Base-by-base conservation (phyloP, 2,113 vertebrate genomes). In the Myrmophylax atrothorax region DNA sequence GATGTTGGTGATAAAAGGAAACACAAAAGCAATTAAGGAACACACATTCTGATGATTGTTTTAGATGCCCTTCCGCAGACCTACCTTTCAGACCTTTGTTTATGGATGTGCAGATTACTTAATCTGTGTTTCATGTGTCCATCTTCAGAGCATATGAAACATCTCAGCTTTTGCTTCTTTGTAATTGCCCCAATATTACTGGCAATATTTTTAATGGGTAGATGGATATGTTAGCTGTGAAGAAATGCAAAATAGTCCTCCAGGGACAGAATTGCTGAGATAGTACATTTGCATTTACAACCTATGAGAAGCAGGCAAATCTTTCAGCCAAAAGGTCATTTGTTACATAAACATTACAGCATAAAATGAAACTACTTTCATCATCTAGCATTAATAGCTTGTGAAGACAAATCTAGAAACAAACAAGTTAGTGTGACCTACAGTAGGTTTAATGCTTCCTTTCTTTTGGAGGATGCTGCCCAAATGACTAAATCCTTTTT, bases 91-190 rank as follows among this genome's bases (percentile, higher is more conserved):
- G 42, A 78, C 26, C 24, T 55, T 64, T n/a, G 33, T 24, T 73
- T 29, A 47, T 0, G 0, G n/a, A 56, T 10, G 24, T 14, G 15
- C 16, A 73, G 26, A 49, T 31, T 33, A 72, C 16, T 68, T 74
- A 33, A 62, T 33, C 17, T 33, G 6, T 52, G 7, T 44, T 86
- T 79, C 49, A 16, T 6, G 11, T 12, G 10, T 64, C 40, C 19
- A 42, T 26, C n/a, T 82, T 68, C 8, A 55, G 38, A 70, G 7
- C 2, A 1, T 33, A 55, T n/a, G 7, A 82, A 84, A 82, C 55
- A 81, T 4, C 31, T 19, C 31, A 68, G 40, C 19, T 58, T 82
- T 38, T 89, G 14, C 20, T 79, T 62, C 33, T 70, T 66, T 70
- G 6, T 40, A 78, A 44, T 50, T 76, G 40, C 25, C 64, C 31